phyloP scores from a whole-genome alignment of 2,797 vertebrate genomes.

The Phoeniculus purpureus region DNA sequence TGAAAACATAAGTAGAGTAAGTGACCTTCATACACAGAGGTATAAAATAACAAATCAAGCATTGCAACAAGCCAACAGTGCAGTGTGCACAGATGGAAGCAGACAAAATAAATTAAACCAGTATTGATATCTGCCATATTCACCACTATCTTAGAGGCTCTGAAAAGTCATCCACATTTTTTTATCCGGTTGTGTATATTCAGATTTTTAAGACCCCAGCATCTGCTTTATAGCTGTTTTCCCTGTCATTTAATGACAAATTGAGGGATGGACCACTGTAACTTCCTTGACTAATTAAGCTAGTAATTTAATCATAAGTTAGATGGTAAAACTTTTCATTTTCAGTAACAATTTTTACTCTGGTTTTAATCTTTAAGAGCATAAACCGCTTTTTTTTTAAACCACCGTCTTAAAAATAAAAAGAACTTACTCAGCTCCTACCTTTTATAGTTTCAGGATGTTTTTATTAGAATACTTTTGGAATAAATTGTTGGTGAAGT shows the following conservation, averaged over 20 bases:
- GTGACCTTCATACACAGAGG: slow-evolving; percentile 14
- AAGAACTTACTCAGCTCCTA: background rate
- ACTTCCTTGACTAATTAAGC: background rate
- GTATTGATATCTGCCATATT: background rate
- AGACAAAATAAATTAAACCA: slow-evolving; percentile 47
- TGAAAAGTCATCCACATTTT: background rate
- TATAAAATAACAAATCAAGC: slow-evolving; percentile 61
- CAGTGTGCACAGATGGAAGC: slow-evolving; percentile 7
- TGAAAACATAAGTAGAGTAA: slow-evolving; percentile 55
- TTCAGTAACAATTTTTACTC: background rate
- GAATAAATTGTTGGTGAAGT: slow-evolving; percentile 57
- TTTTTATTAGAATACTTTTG: slow-evolving; percentile 65
- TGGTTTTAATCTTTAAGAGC: background rate
- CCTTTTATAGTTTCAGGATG: slow-evolving; percentile 25
- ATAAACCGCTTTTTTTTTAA: background rate
- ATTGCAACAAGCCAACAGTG: background rate
- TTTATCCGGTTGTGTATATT: background rate
- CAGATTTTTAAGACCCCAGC: background rate
- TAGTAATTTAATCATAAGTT: background rate
- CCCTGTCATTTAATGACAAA: background rate
- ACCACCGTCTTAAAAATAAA: background rate
- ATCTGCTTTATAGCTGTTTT: background rate
- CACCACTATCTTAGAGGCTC: background rate
- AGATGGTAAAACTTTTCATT: background rate
- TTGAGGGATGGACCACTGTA: background rate